Conservation (phyloP, 2,888 invertebrate species). For the Polyploca ridens region DNA sequence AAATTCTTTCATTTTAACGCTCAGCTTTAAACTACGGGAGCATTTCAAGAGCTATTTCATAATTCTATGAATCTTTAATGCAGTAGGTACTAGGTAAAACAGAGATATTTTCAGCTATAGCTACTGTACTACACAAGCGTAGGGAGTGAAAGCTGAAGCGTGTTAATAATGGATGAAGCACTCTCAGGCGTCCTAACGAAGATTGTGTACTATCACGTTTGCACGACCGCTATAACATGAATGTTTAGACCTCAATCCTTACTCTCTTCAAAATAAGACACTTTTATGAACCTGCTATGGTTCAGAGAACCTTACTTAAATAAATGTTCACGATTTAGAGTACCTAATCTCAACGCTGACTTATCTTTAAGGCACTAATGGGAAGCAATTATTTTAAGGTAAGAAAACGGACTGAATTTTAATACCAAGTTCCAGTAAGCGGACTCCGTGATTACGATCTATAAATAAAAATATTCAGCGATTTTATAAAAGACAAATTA, state of each 20-base stretch:
- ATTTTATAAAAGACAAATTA: not conserved
- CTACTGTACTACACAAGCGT: not conserved
- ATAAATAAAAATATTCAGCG: too few species aligned
- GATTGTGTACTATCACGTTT: not conserved
- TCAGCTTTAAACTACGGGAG: not conserved
- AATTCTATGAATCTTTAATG: conserved; percentile 1
- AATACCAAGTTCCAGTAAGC: too few species aligned
- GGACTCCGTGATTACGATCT: too few species aligned
- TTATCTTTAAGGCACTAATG: too few species aligned
- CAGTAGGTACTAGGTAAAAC: not conserved
- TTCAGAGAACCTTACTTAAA: too few species aligned
- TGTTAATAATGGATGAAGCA: not conserved
- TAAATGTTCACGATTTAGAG: not conserved
- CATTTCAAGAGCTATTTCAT: not conserved
- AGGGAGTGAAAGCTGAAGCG: not conserved
- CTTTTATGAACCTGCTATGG: not conserved
- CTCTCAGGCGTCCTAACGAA: not conserved
- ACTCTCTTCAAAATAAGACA: not conserved
- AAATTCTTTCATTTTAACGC: not conserved
- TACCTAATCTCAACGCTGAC: not conserved
- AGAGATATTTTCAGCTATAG: not conserved
- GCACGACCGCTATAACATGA: not conserved
- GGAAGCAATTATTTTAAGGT: too few species aligned
- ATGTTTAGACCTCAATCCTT: not conserved
- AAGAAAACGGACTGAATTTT: too few species aligned